These are phyloP conservation scores for Cheracebus regulus DNA, from an alignment of 2,797 vertebrate species.

Conservation along the genomic window DNA sequence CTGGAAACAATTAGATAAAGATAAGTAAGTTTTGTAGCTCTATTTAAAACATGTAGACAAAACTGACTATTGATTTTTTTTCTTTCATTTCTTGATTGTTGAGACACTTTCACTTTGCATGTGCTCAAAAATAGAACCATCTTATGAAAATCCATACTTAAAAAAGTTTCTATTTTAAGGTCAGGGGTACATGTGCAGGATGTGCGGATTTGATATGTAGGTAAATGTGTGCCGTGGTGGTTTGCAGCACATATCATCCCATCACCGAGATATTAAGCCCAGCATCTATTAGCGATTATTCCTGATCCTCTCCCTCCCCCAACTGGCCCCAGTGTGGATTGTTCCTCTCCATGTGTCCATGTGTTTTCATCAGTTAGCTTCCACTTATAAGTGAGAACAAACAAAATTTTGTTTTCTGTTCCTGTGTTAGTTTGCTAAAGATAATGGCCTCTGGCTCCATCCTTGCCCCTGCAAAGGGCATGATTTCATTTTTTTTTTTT, in stretches of 20 bases:
- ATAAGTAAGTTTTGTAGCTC: background rate
- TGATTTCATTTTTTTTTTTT: too few species aligned
- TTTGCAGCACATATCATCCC: background rate
- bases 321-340: background rate
- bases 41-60: slow-evolving; percentile 47
- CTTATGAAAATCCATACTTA: background rate
- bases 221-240: background rate
- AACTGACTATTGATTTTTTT: slow-evolving; percentile 24
- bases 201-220: background rate
- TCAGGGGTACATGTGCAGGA: background rate
- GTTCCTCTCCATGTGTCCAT: too few species aligned
- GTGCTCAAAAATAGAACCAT: slow-evolving; percentile 48
- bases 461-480: too few species aligned
- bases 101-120: slow-evolving; percentile 5
- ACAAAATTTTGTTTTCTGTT: too few species aligned
- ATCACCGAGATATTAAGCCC: background rate
- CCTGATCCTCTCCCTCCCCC: background rate
- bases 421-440: too few species aligned
- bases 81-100: slow-evolving; percentile 32
- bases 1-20: slow-evolving; percentile 47
- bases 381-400: too few species aligned
- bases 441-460: too few species aligned
- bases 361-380: too few species aligned
- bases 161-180: background rate
- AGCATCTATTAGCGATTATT: background rate